Base-by-base conservation (phyloP, 2,113 vertebrate species). In the Embiotoca jacksoni region DNA sequence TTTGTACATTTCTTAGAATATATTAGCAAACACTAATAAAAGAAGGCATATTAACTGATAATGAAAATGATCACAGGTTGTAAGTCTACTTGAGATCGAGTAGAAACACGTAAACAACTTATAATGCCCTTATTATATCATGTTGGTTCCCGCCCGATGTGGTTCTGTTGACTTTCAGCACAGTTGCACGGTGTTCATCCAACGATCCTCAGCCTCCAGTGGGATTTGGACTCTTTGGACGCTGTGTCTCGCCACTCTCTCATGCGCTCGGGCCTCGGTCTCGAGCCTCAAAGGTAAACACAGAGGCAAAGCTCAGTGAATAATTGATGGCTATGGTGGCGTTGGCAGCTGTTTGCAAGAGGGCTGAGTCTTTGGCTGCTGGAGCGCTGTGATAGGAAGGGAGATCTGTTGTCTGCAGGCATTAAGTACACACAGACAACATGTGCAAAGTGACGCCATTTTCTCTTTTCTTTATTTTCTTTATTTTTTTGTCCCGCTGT, bases 221-320 rank as follows among this genome's bases (percentile, higher is more conserved):
- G 58, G 15, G 50, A 46, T 79, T 73, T 49, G 7, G 30, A 72
- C 30, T 10, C 57, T 36, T 66, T 16, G 35, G 44, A 50, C 30
- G 41, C 23, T 23, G 44, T 58, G 32, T 55, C 80, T n/a, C 64
- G 7, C 55, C 53, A 16, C 71, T 76, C 37, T 47, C 44, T 32
- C 37, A 1, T 84, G 85, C 82, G 16, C 66, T 59, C 36, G 71
- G 86, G 74, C 79, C 83, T 60, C 30, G 35, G 81, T 70, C 37
- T 15, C 70, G 61, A 64, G 79, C 64, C 84, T 83, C 77, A 85
- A 91, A 90, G 83, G 91, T 93, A 91, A 93, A 93, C 90, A 92
- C 30, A 49, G 63, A 83, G 85, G 81, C 82, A 49, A 82, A 79
- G 80, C 84, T 57, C 16, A 7, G 91, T 93, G 89, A 93, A 93